phyloP scores from a whole-genome alignment of 2,113 vertebrate genomes.

The Rattus rattus region DNA sequence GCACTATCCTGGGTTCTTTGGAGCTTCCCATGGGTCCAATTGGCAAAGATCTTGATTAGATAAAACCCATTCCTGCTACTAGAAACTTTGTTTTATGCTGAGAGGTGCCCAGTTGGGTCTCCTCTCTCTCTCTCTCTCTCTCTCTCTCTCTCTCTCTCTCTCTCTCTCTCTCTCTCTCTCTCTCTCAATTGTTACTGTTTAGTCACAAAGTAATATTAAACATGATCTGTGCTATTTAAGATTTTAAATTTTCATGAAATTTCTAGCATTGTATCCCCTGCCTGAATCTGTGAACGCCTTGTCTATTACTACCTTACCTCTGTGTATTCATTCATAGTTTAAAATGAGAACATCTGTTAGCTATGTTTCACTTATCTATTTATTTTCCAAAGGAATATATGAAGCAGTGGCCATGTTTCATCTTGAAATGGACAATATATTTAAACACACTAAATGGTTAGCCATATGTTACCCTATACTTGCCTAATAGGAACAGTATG shows the following conservation, averaged over 20 bases:
- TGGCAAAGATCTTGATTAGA: not conserved
- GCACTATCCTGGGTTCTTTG: not conserved
- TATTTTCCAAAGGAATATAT: conserved; percentile 27
- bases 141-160: too few species aligned
- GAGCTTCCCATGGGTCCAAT: not conserved
- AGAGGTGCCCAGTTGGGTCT: not conserved
- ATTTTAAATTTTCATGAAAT: not conserved
- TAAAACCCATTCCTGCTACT: not conserved
- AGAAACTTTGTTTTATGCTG: too few species aligned
- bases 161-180: too few species aligned
- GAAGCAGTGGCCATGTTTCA: conserved; percentile 47
- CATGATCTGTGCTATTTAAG: not conserved
- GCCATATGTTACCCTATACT: conserved; percentile 38
- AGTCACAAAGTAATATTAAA: not conserved
- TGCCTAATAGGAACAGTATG: conserved; percentile 56
- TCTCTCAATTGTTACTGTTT: not conserved
- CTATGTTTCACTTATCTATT: conserved; percentile 57
- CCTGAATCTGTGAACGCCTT: not conserved
- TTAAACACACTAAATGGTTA: conserved; percentile 60
- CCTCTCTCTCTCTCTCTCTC: not conserved
- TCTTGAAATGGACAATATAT: conserved; percentile 53
- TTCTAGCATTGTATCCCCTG: not conserved
- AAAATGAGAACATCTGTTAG: not conserved
- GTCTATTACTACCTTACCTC: not conserved
- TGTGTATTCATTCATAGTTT: not conserved